These are phyloP conservation scores for Diplodus sargus DNA, from an alignment of 2,797 vertebrate genomes.

Conservation along the genomic window DNA sequence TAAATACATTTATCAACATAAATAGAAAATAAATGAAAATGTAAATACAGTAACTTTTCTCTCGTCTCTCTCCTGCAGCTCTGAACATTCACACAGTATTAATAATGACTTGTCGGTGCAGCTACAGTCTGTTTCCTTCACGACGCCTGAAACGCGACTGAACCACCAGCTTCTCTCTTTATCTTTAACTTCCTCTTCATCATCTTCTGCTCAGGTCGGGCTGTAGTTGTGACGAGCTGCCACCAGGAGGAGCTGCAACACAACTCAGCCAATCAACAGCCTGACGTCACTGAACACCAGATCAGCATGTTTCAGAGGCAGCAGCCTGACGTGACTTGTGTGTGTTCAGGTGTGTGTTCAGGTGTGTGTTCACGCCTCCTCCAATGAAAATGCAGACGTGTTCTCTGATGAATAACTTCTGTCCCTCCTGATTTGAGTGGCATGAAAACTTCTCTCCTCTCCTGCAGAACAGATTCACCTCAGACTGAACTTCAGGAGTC, in stretches of 20 bases:
- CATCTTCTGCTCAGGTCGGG: not conserved
- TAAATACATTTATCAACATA: no score
- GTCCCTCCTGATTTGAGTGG: not conserved
- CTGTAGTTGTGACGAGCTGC: not conserved
- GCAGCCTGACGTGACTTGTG: not conserved
- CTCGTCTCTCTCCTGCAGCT: no score
- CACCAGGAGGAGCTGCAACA: slow-evolving; percentile 44
- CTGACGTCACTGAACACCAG: not conserved
- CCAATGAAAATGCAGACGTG: not conserved
- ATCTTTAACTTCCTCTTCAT: not conserved
- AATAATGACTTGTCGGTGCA: no score
- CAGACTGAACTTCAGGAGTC: slow-evolving; percentile 13
- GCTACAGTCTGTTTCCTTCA: no score
- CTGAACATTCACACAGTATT: no score
- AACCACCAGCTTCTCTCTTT: no score
- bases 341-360: no score
- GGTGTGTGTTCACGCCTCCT: not conserved
- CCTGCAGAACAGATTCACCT: slow-evolving; percentile 2
- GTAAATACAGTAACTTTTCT: no score
- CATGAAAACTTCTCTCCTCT: not conserved
- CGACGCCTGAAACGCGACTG: no score
- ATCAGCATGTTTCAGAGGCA: not conserved
- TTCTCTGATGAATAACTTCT: not conserved
- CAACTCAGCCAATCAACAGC: not conserved
- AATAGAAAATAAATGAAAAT: no score